These are phyloP conservation scores for Drosophila trapezifrons DNA, from an alignment of 1,140 invertebrate species.

Conservation along the genomic window DNA sequence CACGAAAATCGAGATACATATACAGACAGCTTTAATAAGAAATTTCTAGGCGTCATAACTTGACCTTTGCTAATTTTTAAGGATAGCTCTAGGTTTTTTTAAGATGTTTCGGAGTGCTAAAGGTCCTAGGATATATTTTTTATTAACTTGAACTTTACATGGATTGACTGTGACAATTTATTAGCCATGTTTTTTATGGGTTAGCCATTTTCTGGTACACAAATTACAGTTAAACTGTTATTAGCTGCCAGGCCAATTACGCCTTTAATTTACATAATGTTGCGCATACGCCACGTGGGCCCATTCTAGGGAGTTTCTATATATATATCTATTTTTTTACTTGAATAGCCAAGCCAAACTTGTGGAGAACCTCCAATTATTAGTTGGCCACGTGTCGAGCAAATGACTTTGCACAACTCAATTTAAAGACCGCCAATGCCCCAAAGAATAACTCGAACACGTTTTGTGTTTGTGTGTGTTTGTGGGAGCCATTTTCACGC, in stretches of 20 bases:
- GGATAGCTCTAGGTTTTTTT: too few relatives aligned
- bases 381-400: slow-evolving; percentile 25
- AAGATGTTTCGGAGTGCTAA: too few relatives aligned
- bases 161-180: background rate
- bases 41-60: too few relatives aligned
- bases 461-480: slow-evolving; percentile 21
- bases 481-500: slow-evolving; percentile 74
- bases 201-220: background rate
- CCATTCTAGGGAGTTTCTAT: background rate
- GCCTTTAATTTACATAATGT: background rate
- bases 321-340: background rate
- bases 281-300: background rate
- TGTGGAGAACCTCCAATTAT: slow-evolving; percentile 2
- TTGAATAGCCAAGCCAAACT: background rate
- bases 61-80: background rate
- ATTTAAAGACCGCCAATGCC: slow-evolving; percentile 57
- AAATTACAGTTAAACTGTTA: background rate
- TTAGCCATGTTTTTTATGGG: background rate
- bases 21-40: background rate
- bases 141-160: too few relatives aligned
- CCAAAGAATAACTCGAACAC: slow-evolving; percentile 42
- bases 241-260: background rate
- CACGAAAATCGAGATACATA: background rate
- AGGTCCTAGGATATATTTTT: too few relatives aligned
- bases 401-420: slow-evolving; percentile 57